Percentiles rank a stretch among this genome's conserved stretches.
Conservation (phyloP, 2,113 vertebrate species). For the Chloroceryle aenea region DNA sequence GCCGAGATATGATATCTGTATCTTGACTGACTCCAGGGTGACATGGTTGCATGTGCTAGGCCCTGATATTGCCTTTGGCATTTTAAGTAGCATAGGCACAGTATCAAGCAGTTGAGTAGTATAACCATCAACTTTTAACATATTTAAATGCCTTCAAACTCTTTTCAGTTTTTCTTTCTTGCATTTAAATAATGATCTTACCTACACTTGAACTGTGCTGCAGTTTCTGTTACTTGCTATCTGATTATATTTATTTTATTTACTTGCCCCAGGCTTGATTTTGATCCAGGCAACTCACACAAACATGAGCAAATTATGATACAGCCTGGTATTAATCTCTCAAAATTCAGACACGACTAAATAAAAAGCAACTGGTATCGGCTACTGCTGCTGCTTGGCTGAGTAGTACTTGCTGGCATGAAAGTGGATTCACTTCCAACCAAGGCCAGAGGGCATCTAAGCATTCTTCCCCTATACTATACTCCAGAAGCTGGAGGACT, state of each 20-base stretch:
- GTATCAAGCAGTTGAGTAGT: neutral
- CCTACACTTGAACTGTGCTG: neutral
- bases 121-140: neutral
- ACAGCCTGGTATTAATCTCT: neutral
- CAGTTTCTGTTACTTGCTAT: neutral
- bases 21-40: neutral
- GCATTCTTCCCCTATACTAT: neutral
- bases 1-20: fast-evolving
- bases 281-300: neutral
- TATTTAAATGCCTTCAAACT: neutral
- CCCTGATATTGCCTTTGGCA: neutral
- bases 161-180: neutral
- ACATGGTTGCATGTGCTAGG: neutral
- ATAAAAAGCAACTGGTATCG: neutral
- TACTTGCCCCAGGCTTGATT: neutral
- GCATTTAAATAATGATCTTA: neutral
- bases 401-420: neutral
- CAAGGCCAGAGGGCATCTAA: neutral
- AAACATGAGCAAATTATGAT: neutral
- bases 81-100: neutral
- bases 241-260: neutral
- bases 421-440: neutral
- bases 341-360: neutral
- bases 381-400: neutral
- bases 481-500: neutral